A percentile compares a stretch with the other conserved stretches of the same genome.
phyloP scores from a whole-genome alignment of 2,113 vertebrate species.

The Mastomys coucha region DNA sequence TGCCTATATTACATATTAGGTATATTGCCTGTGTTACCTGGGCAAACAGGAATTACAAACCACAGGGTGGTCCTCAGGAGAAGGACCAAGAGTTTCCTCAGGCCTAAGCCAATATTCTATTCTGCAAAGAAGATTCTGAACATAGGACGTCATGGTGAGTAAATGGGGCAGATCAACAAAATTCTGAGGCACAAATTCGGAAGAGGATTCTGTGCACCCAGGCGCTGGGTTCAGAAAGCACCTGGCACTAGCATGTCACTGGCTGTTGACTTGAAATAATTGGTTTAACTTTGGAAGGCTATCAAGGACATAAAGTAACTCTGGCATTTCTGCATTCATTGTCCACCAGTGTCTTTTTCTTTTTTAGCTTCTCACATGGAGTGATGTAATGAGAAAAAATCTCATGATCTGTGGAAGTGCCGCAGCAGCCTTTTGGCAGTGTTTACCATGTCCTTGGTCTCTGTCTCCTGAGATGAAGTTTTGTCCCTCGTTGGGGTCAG shows the following conservation, averaged over 20 bases:
- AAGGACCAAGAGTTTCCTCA: neutral
- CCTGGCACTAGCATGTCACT: neutral
- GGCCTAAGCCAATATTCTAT: neutral
- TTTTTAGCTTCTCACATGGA: neutral
- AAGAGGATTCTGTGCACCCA: neutral
- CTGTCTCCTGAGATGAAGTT: neutral
- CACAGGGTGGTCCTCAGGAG: neutral
- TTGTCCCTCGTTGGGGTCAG: neutral
- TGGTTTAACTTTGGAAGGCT: conserved; percentile 37
- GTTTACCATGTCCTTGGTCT: accelerated
- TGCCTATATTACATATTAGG: too few relatives aligned
- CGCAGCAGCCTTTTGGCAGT: neutral
- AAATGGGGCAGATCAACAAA: neutral
- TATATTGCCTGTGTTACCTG: neutral
- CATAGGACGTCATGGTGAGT: neutral
- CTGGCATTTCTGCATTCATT: conserved; percentile 4
- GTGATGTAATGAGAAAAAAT: neutral
- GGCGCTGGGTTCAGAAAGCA: neutral
- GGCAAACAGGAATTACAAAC: neutral
- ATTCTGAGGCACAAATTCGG: neutral
- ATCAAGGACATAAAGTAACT: neutral
- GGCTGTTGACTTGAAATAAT: neutral
- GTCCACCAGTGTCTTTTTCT: neutral
- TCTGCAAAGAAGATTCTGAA: neutral
- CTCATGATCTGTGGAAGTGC: neutral